Base-by-base conservation (phyloP, 2,888 invertebrate species). In the Mycalesis mineus region DNA sequence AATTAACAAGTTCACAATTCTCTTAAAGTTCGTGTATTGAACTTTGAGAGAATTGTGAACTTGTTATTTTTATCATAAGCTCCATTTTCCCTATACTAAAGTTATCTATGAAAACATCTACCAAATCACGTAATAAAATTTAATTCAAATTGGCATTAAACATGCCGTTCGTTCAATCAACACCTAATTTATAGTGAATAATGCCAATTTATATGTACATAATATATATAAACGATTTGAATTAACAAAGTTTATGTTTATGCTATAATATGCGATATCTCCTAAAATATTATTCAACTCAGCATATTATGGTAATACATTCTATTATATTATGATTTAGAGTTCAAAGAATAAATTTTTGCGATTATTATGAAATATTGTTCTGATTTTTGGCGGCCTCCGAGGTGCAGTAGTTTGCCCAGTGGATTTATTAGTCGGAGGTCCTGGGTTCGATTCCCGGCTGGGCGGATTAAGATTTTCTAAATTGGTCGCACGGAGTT, bases 231-330 rank as follows among this genome's bases (percentile, higher is more conserved):
- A 60, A 49, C 39, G 51, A 50, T 47, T 44, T 22, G 57, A 50
- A 56, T 44, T 57, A 45, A 51, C 51, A 45, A 55, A 50, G 31
- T 39, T 47, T 56, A 48, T 55, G 50, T 29, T 14, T 41, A 15
- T 37, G 44, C 47, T 41, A 42, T 52, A 58, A 60, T 64, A 49
- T 52, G 44, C 48, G 53, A 57, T 64, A 63, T 62, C 56, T 58
- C 56, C 57, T 62, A 59, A 68, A 68, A 66, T 68, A 69, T 64
- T 65, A 66, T 69, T 63, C 65, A 57, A 60, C 51, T 51, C 61
- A 62, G 66, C 65, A 65, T 65, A 68, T 68, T 70, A 70, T 70
- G 68, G 60, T 70, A 70, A 70, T 70, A 63, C 61, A 68, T 68
- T 67, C 67, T 55, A 50, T 22, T 22, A 2, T 22, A 22, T 22